Conservation (phyloP, 23 tunicate genomes). For the Trididemnum miniatum region DNA sequence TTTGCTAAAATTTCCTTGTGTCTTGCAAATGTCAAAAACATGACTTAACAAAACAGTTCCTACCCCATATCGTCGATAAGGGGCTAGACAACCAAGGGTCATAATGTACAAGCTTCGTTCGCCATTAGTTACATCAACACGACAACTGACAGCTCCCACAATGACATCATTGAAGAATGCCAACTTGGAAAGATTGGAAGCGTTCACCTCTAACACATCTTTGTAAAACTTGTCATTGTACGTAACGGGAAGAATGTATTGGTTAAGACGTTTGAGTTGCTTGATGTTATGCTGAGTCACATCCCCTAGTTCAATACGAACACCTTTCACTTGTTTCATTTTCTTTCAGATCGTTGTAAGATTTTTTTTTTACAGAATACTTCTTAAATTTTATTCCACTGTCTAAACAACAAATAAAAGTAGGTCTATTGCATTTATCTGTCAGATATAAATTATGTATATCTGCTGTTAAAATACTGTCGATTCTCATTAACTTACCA, state of each 20-base stretch:
- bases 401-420: too few species aligned
- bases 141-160: constrained; percentile 96
- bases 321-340: constrained; percentile 37
- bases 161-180: constrained; percentile 96
- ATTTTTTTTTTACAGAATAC: not conserved
- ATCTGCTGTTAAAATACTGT: too few species aligned
- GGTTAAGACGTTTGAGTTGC: constrained; percentile 85
- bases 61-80: constrained; percentile 85
- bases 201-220: constrained; percentile 84
- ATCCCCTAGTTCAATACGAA: constrained; percentile 90
- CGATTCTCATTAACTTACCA: too few species aligned
- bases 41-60: constrained; percentile 84
- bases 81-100: constrained; percentile 96
- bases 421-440: too few species aligned
- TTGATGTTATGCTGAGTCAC: constrained; percentile 94
- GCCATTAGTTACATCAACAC: constrained; percentile 63
- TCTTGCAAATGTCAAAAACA: constrained; percentile 70
- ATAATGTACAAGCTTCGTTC: constrained; percentile 81
- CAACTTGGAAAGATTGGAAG: constrained; percentile 79
- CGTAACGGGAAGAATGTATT: constrained; percentile 89
- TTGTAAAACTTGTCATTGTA: constrained; percentile 98
- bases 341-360: not conserved
- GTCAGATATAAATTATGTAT: too few species aligned
- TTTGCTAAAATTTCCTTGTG: constrained; percentile 50
- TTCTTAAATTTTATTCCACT: too few species aligned